Evolutionary conservation across 2,113 vertebrate genomes (phyloP).

Genomic region (Cryptoleucopteryx plumbea): DNA sequence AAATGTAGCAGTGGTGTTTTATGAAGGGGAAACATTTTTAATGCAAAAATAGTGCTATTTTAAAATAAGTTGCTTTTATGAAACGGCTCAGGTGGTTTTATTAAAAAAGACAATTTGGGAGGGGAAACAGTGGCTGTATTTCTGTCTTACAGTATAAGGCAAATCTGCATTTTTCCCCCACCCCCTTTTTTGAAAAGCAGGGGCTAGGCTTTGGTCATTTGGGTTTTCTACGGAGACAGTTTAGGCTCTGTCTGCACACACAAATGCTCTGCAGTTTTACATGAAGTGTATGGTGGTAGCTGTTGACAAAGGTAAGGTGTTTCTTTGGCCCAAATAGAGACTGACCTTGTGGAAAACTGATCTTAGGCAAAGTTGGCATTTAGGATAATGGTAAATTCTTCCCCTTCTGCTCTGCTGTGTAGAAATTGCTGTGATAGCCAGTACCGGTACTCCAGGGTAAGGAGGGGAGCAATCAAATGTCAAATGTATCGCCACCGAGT

Average conservation of each 20-base stretch:
- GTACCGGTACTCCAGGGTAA: not conserved
- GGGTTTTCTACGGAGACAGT: not conserved
- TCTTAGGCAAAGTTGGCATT: not conserved
- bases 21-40: conserved; percentile 34
- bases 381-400: not conserved
- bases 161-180: not conserved
- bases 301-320: not conserved
- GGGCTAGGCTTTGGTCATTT: not conserved
- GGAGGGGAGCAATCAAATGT: not conserved
- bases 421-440: not conserved
- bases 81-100: conserved; percentile 14
- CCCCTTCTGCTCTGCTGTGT: not conserved
- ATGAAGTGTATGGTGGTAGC: not conserved
- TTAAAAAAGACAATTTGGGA: not conserved
- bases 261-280: not conserved
- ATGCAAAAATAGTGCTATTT: conserved; percentile 32
- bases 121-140: not conserved
- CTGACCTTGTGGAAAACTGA: not conserved
- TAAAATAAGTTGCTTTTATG: conserved; percentile 11
- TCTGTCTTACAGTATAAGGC: not conserved
- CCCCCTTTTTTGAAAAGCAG: not conserved
- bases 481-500: too few relatives aligned
- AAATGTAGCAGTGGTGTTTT: conserved; percentile 14
- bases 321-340: not conserved
- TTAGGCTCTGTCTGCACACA: not conserved